Evolutionary conservation across 2,888 invertebrate genomes (phyloP), one percentile per base, ranked within the genome.

Genomic region (Euplexia lucipara): DNA sequence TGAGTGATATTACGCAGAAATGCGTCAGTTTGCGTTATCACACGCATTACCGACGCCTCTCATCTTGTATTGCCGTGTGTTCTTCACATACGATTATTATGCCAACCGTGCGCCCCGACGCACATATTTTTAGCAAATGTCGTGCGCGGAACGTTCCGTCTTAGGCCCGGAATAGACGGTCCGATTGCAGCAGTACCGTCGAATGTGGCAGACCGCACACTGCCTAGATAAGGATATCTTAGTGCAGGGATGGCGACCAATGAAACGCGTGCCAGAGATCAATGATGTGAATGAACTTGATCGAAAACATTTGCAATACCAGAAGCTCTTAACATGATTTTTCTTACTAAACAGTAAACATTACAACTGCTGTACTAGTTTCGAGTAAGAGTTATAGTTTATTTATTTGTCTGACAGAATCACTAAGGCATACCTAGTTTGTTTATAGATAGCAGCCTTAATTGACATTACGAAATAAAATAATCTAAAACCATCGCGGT

Each of bases 61-160:
- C 67, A 67, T 78, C 69, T 80, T 66, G 67, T 80, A 74, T 64
- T 70, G 54, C 59, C 9, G 47, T 52, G 53, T 48, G 66, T 56
- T 74, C 70, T 60, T 69, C 48, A 62, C 64, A 66, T 59, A 66
- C 63, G 54, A 80, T 83, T 84, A 75, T 80, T 75, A 85, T 84
- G 74, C 84, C 66, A 72, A 64, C 66, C 80, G 67, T 77, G 81
- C 79, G 65, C 59, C n/a, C 42, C n/a, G 26, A 37, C 67, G 60
- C 72, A 75, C 75, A 78, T 82, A 83, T 83, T 83, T 83, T 83
- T 79, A 84, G 82, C 83, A 72, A 75, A 65, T 75, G 72, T 81
- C 81, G 68, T 79, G 77, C 66, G 75, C 48, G 52, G 62, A 73
- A 44, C 58, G 69, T 75, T 56, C 42, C 45, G 47, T 9, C 62